Base-by-base conservation (phyloP, 2,797 vertebrate genomes). In the Acomys russatus region DNA sequence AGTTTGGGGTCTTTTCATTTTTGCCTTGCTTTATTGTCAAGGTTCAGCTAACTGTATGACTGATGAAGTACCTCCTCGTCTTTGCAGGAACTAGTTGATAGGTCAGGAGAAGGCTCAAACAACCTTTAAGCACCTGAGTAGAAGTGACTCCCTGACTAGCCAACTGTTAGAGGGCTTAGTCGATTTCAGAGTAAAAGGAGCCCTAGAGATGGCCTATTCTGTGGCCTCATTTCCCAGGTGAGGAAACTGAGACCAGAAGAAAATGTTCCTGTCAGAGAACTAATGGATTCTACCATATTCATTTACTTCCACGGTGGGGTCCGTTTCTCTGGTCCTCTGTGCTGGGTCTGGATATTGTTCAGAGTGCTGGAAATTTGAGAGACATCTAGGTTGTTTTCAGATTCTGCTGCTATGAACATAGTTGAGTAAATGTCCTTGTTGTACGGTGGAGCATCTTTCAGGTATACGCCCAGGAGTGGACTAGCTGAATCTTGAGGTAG, bases 41-140 rank as follows among this genome's bases (percentile, higher is more conserved):
- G 73, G 68, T 20, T 87, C 73, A 91, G 78, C 44, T 44, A 44
- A 44, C 59, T 83, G 11, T 89, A 64, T 96, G 90, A 64, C 70
- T 83, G 33, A 86, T 76, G 49, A 95, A 90, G 25, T 92, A 86
- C 94, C 80, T 74, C 17, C 84, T 38, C 86, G 33, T 89, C 82
- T 94, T 94, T 83, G 35, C 23, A 86, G 82, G 23, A 9, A 54
- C 0, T 33, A 92, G 91, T 88, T 80, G 23, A 73, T 76, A 90
- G 64, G 94, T 76, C 18, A 80, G 49, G 22, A 90, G 59, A 93
- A 82, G 80, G 70, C 4, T 66, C 71, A 66, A 76, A 91, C 56
- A 83, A 51, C 5, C 18, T 74, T 92, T 90, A 33, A 80, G 56
- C 61, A 12, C 76, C 25, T 68, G 25, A 71, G 76, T 70, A 89